Evolutionary conservation across 2,888 invertebrate genomes (phyloP), one percentile per base, ranked within the genome.

Genomic region (Drosophila macrothrix): DNA sequence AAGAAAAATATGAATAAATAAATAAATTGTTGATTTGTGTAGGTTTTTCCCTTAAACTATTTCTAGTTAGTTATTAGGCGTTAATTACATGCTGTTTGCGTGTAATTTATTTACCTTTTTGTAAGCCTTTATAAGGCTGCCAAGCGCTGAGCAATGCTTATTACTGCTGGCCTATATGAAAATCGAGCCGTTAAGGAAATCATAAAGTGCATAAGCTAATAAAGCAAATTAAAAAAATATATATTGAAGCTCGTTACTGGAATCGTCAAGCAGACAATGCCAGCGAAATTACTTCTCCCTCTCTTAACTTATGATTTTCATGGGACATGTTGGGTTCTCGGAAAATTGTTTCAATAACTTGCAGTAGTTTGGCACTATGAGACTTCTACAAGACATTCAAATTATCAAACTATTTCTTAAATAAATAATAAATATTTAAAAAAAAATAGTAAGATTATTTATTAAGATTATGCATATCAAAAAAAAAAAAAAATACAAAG

Each of bases 131-230:
- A 9, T 43, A 14, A 2, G 14, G 6, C 22, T 43, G 1, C 0
- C 6, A 43, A 22, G 14, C 46, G 16, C 9, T 46, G 25, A 25
- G 46, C 16, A 2, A 9, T 46, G 25, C 16, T 46, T 16, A 25
- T 46, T 25, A 2, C 46, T 16, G 46, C 39, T 52, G 29, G 37
- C 39, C 46, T 46, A 46, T 54, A 33, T 33, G 9, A 9, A 35
- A 25, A 28, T 39, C 28, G 33, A 29, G 7, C 76, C 75, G 80
- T 84, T 84, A 84, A 90, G 84, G 90, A 90, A 88, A 88, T 83
- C 83, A 76, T 84, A 88, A 88, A 80, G 81, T 85, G 78, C 80
- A 82, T 73, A 75, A 72, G 80, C 75, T 80, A 70, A 83, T 67
- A 68, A 78, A 78, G 68, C 73, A 74, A 83, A 83, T 73, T 73